Evolutionary conservation across 2,888 invertebrate genomes (phyloP), one percentile per base, ranked within the genome.

Genomic region (Chymomyza amoena): DNA sequence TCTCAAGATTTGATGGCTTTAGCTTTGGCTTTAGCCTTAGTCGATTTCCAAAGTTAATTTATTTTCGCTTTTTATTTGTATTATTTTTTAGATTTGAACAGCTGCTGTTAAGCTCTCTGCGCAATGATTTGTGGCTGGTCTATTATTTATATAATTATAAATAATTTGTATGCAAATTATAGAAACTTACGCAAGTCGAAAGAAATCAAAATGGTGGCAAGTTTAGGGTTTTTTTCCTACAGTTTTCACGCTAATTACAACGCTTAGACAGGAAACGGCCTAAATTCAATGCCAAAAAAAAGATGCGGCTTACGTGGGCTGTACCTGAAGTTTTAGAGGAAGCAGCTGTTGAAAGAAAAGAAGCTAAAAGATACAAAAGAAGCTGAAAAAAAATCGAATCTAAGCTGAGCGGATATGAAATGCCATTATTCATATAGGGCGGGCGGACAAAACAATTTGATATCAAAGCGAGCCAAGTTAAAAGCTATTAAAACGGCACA

Each of bases 371-470:
- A 25, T 25, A 25, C 25, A 25, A 25, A 25, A 25, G n/a, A n/a
- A n/a, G n/a, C n/a, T 28, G 39, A 13, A 45, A 45, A 45, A 45
- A 45, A 32, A 32, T 6, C 2, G 2, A 6, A 32, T 7, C 39
- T 68, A 51, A 59, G 66, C 56, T 62, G 64, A 76, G 80, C 88
- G 83, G 88, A 85, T 84, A 80, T 86, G 61, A 72, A 73, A 70
- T 60, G 61, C 77, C 66, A 84, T 88, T 88, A 84, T 70, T 88
- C 88, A 88, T 84, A 68, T 68, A 60, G 25, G 28, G 59, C 32
- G 18, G 70, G 72, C 79, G 75, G 84, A 75, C 52, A 73, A 77
- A 77, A 77, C 82, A 84, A 85, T 87, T 87, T 85, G 73, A 83
- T 87, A 83, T 83, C 83, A 85, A 85, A 85, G 20, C 7, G 20